Base-by-base conservation (phyloP, 2,888 invertebrate species). In the Rhamnusium bicolor region DNA sequence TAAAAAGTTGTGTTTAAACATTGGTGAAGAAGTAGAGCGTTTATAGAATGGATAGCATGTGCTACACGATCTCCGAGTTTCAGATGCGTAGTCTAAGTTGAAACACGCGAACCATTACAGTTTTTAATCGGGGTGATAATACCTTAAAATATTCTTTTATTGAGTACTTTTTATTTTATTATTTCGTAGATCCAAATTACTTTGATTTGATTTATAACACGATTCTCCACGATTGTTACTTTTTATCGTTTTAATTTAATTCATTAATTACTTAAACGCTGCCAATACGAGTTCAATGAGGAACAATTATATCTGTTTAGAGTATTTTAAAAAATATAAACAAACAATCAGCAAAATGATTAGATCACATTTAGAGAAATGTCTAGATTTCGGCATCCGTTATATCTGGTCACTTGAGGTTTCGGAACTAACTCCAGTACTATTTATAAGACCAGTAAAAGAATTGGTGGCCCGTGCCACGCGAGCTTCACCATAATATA, bases 1-100 rank as follows among this genome's bases (percentile, higher is more conserved):
- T 72, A 68, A 74, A 74, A 71, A 74, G 72, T 74, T 46, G 65
- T 71, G 71, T 69, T 72, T 40, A 60, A 69, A 63, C 70, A 72
- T 56, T 56, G 49, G 62, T 68, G 51, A 21, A 56, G 67, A 72
- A 62, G 62, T 68, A 68, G 67, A 72, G 72, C 67, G 68, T 46
- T 56, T 61, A 53, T 19, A 63, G 63, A 51, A 51, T 27, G 71
- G 51, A 12, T 47, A 54, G 65, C 62, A 61, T 67, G 61, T 56
- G 72, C 61, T 72, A 49, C 21, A 67, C 61, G 66, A 70, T 49
- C 67, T 32, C 32, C 14, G 32, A 60, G 60, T 40, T 40, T 21
- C 21, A 49, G 49, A 70, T 47, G 53, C 49, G 29, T 27, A 56
- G 14, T n/a, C 54, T 24, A 56, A 54, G 12, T 46, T 27, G 12